Evolutionary conservation across 2,888 invertebrate genomes (phyloP).

Genomic region (Atherix ibis): DNA sequence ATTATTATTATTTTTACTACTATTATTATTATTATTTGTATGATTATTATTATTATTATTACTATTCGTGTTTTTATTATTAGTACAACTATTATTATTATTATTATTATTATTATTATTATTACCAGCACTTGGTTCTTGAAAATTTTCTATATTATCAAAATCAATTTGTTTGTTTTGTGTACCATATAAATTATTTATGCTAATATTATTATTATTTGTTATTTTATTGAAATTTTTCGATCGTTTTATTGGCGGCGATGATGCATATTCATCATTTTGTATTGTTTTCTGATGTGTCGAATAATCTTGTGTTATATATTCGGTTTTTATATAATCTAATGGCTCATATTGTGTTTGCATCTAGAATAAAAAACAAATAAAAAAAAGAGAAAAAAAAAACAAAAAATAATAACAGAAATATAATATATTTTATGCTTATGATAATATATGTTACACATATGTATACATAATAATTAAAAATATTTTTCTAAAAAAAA

Average conservation of each 20-base stretch:
- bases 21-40: conserved; percentile 11
- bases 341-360: conserved; percentile 2
- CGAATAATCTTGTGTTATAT: conserved; percentile 5
- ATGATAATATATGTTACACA: background rate
- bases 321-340: conserved; percentile 5
- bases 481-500: no score
- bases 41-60: conserved; percentile 10
- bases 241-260: conserved; percentile 16
- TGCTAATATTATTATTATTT: conserved; percentile 11
- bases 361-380: background rate
- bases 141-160: background rate
- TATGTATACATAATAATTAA: background rate
- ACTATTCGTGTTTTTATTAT: no score
- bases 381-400: conserved; percentile 2
- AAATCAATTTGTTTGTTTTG: no score
- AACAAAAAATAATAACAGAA: conserved; percentile 1
- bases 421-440: background rate
- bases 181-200: conserved; percentile 7
- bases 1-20: conserved; percentile 4
- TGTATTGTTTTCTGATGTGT: conserved; percentile 3
- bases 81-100: conserved; percentile 1
- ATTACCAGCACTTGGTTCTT: conserved; percentile 5
- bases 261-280: conserved; percentile 12
- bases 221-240: conserved; percentile 10
- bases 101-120: conserved; percentile 5